Evolutionary conservation across 1,140 invertebrate species (phyloP), one percentile per base, ranked within the genome.

Genomic region (Campoletis sonorensis): DNA sequence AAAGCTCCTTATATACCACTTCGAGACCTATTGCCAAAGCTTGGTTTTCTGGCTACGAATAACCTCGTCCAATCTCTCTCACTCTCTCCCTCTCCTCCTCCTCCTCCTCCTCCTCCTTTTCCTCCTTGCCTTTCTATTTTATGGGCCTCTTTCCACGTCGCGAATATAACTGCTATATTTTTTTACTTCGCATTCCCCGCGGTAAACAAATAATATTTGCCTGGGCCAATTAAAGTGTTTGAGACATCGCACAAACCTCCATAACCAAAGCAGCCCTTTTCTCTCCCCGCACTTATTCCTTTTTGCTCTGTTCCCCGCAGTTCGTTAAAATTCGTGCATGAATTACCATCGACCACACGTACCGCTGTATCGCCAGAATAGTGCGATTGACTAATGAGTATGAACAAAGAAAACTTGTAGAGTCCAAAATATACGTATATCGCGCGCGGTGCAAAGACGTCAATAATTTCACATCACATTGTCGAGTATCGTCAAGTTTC

Each of bases 201-300:
- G 61, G 18, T 21, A 64, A 78, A 64, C 61, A 78, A 78, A 78
- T 78, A 78, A 78, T 78, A 78, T 78, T 78, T 78, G 76, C 76
- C 58, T 26, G 23, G 30, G 76, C 76, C 76, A 78, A 78, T 78
- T 78, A 78, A 78, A 78, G 61, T 67, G 76, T 78, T 78, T 78
- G 58, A 78, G 37, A 77, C 61, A 18, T 33, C 67, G 67, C 27
- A n/a, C 64, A 5, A 4, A 70, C 27, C 67, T 70, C 27, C 0
- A 33, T 70, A 16, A 16, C n/a, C 13, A 7, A 33, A 70, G 13
- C 27, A 10, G n/a, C n/a, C 67, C n/a, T 70, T 30, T 70, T 33
- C 30, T 5, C 23, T 70, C 21, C 10, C 27, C 11, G n/a, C 27
- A n/a, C 18, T 54, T 8, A n/a, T 18, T 54, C 4, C 1, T 10